phyloP scores from a whole-genome alignment of 2,888 invertebrate species.

The Rhagonycha fulva region DNA sequence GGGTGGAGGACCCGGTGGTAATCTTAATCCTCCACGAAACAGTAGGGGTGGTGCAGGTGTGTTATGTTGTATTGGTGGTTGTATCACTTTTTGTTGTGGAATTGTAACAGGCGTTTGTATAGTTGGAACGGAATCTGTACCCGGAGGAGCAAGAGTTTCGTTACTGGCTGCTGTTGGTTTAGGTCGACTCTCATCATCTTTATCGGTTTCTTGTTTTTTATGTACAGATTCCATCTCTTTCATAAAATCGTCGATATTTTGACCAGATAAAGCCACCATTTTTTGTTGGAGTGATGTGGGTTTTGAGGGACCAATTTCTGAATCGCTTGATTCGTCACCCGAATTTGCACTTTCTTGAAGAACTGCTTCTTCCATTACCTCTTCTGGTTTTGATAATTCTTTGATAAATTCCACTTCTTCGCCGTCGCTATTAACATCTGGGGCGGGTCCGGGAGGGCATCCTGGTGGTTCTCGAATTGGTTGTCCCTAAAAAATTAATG shows the following conservation, averaged over 20 bases:
- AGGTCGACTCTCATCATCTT: slow-evolving; percentile 31
- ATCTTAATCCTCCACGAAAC: slow-evolving; percentile 52
- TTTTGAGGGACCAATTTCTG: slow-evolving; percentile 51
- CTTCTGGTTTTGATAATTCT: slow-evolving; percentile 36
- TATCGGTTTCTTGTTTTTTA: slow-evolving; percentile 64
- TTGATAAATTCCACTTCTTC: slow-evolving; percentile 54
- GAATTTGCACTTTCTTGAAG: slow-evolving; percentile 34
- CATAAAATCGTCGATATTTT: slow-evolving; percentile 92
- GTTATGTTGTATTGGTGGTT: slow-evolving; percentile 54
- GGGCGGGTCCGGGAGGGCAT: slow-evolving; percentile 85
- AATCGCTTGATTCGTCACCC: slow-evolving; percentile 25
- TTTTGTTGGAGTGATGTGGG: slow-evolving; percentile 82
- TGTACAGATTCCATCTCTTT: slow-evolving; percentile 90
- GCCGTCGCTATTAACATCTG: slow-evolving; percentile 69
- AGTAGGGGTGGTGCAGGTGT: slow-evolving; percentile 55
- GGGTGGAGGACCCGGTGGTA: slow-evolving; percentile 63
- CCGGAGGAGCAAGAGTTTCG: slow-evolving; percentile 48
- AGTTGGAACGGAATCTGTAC: slow-evolving; percentile 45
- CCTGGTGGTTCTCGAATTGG: slow-evolving; percentile 76
- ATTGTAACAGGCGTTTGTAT: slow-evolving; percentile 33
- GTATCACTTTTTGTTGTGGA: slow-evolving; percentile 23
- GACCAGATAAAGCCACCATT: slow-evolving; percentile 87
- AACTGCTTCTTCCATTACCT: slow-evolving; percentile 58
- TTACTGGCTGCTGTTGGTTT: slow-evolving; percentile 31
- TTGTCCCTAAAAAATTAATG: slow-evolving; percentile 52